Evolutionary conservation across 2,797 vertebrate species (phyloP), one percentile per base, ranked within the genome.

Genomic region (Bucorvus abyssinicus): DNA sequence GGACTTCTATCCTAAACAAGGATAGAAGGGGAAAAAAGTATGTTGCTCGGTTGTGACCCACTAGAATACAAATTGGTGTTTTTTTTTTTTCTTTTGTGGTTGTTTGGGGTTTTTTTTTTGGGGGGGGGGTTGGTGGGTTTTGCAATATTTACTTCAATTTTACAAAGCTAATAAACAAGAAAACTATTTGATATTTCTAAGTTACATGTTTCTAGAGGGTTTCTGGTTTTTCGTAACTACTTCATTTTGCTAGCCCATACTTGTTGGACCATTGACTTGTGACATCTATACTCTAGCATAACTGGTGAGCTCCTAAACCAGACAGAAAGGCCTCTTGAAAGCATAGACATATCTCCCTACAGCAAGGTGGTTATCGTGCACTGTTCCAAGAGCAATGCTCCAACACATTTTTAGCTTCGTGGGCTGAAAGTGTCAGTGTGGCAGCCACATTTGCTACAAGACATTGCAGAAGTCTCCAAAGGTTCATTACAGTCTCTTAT

Each of bases 1-100:
- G 49, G 68, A 71, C 36, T 94, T 96, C 68, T 74, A 34, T 71
- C 30, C 63, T 83, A 91, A 95, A 70, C n/a, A n/a, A n/a, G n/a
- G n/a, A n/a, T n/a, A n/a, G n/a, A n/a, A n/a, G n/a, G n/a, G n/a
- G n/a, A n/a, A n/a, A n/a, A n/a, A 59, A 27, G 3, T 69, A 21
- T 21, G 5, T 81, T 75, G 65, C 29, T 87, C 27, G 36, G 0
- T n/a, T 67, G 29, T 71, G 23, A 45, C 38, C 23, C 6, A 17
- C 45, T 49, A 30, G 68, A 82, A 65, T 73, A 53, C 32, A 57
- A 40, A 14, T 11, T 90, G 12, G 1, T 3, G 7, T 8, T 3
- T 2, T 1, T 3, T 57, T 27, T 11, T 69, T 60, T 60, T 13
- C 13, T 13, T 10, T 71, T 18, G 55, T 32, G 18, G 17, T 19